phyloP scores from a whole-genome alignment of 2,797 vertebrate species.

The Amblyopsis hoosieri region DNA sequence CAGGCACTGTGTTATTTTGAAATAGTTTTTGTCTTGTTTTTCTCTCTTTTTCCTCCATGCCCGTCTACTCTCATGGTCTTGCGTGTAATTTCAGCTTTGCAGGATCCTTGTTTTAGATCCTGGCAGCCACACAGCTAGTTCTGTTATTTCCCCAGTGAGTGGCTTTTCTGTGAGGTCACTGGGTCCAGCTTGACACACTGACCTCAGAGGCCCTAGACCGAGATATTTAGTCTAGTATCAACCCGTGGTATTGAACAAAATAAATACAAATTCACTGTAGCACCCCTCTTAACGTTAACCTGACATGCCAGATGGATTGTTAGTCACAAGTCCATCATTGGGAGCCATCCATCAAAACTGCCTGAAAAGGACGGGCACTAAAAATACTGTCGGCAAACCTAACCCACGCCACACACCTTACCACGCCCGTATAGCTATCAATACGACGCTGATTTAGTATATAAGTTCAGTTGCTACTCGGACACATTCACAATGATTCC shows the following conservation, averaged over 20 bases:
- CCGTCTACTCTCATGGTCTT: slow-evolving; percentile 49
- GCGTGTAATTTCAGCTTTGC: slow-evolving; percentile 63
- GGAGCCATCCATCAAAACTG: too few relatives aligned
- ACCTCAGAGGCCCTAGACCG: slow-evolving; percentile 16
- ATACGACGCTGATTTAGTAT: too few relatives aligned
- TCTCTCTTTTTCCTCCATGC: slow-evolving; percentile 14
- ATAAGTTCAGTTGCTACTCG: too few relatives aligned
- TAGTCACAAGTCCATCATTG: too few relatives aligned
- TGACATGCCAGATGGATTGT: too few relatives aligned
- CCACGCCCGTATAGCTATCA: too few relatives aligned
- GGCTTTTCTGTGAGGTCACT: slow-evolving; percentile 34
- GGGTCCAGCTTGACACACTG: slow-evolving; percentile 51
- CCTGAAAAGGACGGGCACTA: too few relatives aligned
- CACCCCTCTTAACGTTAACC: neutral
- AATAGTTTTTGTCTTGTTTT: slow-evolving; percentile 26
- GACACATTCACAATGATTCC: too few relatives aligned
- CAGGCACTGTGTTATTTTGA: slow-evolving; percentile 39
- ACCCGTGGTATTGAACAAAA: neutral
- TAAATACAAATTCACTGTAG: slow-evolving; percentile 27
- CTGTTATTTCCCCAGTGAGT: slow-evolving; percentile 48
- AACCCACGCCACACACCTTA: too few relatives aligned
- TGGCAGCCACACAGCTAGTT: slow-evolving; percentile 36
- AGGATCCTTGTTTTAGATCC: slow-evolving; percentile 57
- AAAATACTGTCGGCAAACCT: too few relatives aligned
- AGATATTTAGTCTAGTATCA: too few relatives aligned